These are phyloP conservation scores for Ctenodactylus gundi DNA, from an alignment of 2,113 vertebrate species.

Conservation along the genomic window DNA sequence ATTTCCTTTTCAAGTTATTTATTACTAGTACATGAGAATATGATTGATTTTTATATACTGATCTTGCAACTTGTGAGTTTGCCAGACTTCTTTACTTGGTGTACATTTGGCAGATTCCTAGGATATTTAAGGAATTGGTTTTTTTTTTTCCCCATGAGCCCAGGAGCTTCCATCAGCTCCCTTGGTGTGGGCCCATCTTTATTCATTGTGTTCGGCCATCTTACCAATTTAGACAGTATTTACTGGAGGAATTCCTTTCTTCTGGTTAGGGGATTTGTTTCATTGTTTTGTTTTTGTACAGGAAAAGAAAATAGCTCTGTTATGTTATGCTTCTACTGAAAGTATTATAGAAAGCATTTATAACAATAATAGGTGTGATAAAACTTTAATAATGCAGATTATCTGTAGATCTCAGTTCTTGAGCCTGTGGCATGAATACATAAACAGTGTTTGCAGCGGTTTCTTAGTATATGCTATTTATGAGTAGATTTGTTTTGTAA, in stretches of 20 bases:
- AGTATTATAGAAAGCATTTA: constrained; percentile 29
- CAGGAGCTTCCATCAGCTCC: neutral
- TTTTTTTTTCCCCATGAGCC: neutral
- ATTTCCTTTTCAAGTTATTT: neutral
- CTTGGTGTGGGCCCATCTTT: neutral
- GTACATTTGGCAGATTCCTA: neutral
- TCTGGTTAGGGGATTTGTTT: neutral
- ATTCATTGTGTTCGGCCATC: neutral
- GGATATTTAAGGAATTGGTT: neutral
- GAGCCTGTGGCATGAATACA: constrained; percentile 15
- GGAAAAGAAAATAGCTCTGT: neutral
- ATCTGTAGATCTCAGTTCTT: constrained; percentile 35
- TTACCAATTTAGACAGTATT: neutral
- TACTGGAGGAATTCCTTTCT: neutral
- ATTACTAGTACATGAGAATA: neutral
- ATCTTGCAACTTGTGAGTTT: neutral
- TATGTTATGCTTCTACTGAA: neutral
- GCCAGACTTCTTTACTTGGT: neutral
- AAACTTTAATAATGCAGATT: constrained; percentile 45
- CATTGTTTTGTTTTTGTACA: neutral
- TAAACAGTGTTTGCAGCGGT: neutral
- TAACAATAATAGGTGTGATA: constrained; percentile 30
- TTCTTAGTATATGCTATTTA: neutral
- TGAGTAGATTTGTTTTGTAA: constrained; percentile 47
- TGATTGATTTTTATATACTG: neutral